phyloP scores from a whole-genome alignment of 1,140 invertebrate genomes.

The Orius laevigatus region DNA sequence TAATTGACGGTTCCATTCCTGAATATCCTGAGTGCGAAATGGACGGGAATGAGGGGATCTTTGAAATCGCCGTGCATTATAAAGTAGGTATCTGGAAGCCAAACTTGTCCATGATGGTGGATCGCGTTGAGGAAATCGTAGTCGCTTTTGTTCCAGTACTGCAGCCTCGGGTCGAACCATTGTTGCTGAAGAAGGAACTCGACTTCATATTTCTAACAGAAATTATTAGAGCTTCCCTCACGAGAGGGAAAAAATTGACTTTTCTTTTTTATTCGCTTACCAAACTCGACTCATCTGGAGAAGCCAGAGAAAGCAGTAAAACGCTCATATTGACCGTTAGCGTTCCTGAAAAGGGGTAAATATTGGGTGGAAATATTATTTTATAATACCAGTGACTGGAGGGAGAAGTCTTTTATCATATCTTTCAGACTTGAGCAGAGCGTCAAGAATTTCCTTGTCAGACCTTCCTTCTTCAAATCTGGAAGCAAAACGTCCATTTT shows the following conservation, averaged over 20 bases:
- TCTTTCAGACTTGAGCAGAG: slow-evolving; percentile 56
- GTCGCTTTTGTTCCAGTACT: slow-evolving; percentile 67
- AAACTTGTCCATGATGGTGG: slow-evolving; percentile 75
- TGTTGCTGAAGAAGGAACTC: slow-evolving; percentile 81
- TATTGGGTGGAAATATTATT: slow-evolving; percentile 12
- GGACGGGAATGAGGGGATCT: slow-evolving; percentile 74
- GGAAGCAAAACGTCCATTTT: slow-evolving; percentile 25
- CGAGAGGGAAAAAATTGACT: not conserved
- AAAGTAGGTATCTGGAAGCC: slow-evolving; percentile 86
- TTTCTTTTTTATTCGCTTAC: slow-evolving; percentile 43
- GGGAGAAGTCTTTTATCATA: slow-evolving; percentile 76
- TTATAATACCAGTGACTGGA: slow-evolving; percentile 57
- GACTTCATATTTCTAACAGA: slow-evolving; percentile 79
- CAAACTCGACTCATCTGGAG: slow-evolving; percentile 87
- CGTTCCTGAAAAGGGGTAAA: slow-evolving; percentile 52
- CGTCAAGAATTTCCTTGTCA: slow-evolving; percentile 76
- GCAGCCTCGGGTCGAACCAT: slow-evolving; percentile 74
- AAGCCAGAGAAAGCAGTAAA: slow-evolving; percentile 76
- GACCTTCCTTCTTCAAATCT: slow-evolving; percentile 75
- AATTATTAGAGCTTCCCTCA: not conserved
- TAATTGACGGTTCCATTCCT: slow-evolving; percentile 84
- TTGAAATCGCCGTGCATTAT: slow-evolving; percentile 92
- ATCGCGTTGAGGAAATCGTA: slow-evolving; percentile 79
- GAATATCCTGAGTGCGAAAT: slow-evolving; percentile 77
- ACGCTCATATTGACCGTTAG: slow-evolving; percentile 85